Percentiles rank a stretch among this genome's conserved stretches.
phyloP scores from a whole-genome alignment of 2,888 invertebrate species.

The Hartigia nigra region DNA sequence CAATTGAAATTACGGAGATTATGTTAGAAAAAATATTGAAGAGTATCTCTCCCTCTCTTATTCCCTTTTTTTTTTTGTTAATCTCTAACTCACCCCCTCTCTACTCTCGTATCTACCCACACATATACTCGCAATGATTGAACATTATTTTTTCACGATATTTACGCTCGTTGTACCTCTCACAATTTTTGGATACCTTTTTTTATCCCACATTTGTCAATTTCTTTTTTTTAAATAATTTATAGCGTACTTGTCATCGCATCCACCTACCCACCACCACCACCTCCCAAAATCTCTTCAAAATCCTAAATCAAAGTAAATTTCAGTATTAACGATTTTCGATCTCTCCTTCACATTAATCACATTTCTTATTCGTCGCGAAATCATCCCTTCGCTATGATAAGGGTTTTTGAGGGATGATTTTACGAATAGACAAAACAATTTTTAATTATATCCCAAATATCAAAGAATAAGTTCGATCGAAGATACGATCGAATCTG shows the following conservation, averaged over 20 bases:
- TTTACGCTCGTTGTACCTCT: neutral
- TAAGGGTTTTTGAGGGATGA: neutral
- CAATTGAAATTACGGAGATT: slow-evolving; percentile 27
- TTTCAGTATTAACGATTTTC: neutral
- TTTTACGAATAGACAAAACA: neutral
- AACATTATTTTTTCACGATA: neutral
- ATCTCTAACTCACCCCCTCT: slow-evolving; percentile 9
- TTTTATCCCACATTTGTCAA: neutral
- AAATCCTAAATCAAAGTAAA: neutral
- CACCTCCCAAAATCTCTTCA: neutral
- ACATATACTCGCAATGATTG: neutral
- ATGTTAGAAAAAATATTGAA: slow-evolving; percentile 37
- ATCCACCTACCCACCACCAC: neutral
- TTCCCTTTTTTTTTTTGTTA: slow-evolving; percentile 16
- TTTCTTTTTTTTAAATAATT: neutral
- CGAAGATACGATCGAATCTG: neutral
- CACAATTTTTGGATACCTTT: neutral
- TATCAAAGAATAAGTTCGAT: neutral
- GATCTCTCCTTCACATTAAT: neutral
- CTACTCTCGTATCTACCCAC: neutral
- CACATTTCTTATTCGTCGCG: neutral
- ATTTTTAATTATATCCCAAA: neutral
- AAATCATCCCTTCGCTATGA: neutral
- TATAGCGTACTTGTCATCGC: neutral
- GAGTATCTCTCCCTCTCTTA: slow-evolving; percentile 9